These are phyloP conservation scores for Erebia aethiops DNA, from an alignment of 2,888 invertebrate genomes.

Conservation along the genomic window DNA sequence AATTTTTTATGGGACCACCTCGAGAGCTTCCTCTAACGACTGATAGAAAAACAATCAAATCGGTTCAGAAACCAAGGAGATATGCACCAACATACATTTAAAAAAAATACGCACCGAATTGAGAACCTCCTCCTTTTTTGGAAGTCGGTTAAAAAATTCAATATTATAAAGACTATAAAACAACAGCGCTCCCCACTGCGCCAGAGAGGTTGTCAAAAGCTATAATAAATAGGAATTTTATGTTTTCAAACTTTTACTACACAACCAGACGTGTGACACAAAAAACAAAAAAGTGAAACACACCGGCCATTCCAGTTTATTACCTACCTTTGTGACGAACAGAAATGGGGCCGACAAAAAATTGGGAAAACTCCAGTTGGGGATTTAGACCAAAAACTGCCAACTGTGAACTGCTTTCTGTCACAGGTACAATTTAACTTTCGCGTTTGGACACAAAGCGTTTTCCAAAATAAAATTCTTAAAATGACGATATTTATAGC, in stretches of 20 bases:
- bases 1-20: too few relatives aligned
- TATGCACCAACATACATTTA: too few relatives aligned
- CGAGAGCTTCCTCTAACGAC: too few relatives aligned
- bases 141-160: too few relatives aligned
- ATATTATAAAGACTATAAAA: too few relatives aligned
- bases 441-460: neutral
- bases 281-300: neutral
- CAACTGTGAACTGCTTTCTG: neutral
- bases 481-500: neutral
- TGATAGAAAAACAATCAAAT: too few relatives aligned
- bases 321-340: conserved; percentile 29
- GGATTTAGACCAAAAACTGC: neutral
- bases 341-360: conserved; percentile 10
- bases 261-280: neutral
- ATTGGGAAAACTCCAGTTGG: neutral
- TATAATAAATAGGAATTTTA: neutral
- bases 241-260: neutral
- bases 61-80: too few relatives aligned
- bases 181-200: too few relatives aligned
- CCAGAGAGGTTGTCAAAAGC: too few relatives aligned
- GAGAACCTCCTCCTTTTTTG: too few relatives aligned
- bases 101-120: too few relatives aligned
- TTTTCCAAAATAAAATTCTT: neutral
- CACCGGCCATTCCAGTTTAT: conserved; percentile 1
- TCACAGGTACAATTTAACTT: neutral